A percentile compares a stretch with the other conserved stretches of the same genome.
Conservation (phyloP, 2,888 invertebrate genomes). For the Ceraclea dissimilis region DNA sequence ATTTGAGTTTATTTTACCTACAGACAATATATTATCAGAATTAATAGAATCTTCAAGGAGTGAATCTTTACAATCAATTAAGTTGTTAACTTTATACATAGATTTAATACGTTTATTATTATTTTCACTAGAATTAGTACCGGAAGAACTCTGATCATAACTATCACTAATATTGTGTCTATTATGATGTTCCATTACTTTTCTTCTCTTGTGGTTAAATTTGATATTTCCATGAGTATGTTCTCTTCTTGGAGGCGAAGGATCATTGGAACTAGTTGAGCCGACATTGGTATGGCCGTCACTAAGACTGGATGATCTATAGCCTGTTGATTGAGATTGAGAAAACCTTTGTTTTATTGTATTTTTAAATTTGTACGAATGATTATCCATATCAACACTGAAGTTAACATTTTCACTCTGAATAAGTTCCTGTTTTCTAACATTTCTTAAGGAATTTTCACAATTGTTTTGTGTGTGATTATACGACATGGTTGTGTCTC, state of each 20-base stretch:
- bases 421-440: constrained; percentile 39
- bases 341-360: constrained; percentile 85
- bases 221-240: constrained; percentile 16
- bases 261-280: constrained; percentile 9
- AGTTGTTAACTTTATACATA: constrained; percentile 8
- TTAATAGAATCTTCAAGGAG: constrained; percentile 6
- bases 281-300: constrained; percentile 15
- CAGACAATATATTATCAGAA: constrained; percentile 15
- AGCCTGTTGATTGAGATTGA: constrained; percentile 37
- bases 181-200: constrained; percentile 16
- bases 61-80: constrained; percentile 6
- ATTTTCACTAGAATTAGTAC: constrained; percentile 21
- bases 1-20: background rate
- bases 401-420: constrained; percentile 34
- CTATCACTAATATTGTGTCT: constrained; percentile 11
- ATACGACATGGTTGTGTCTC: constrained; percentile 33
- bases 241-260: constrained; percentile 13
- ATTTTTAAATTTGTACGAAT: constrained; percentile 88
- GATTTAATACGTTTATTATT: constrained; percentile 15
- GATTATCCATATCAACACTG: constrained; percentile 42
- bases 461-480: constrained; percentile 20
- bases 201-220: constrained; percentile 20
- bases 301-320: constrained; percentile 23
- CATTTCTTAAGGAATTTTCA: constrained; percentile 34
- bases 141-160: constrained; percentile 19